A percentile compares a stretch with the other conserved stretches of the same genome.
These are phyloP conservation scores for Buteo buteo DNA, from an alignment of 2,113 vertebrate genomes.

Conservation along the genomic window DNA sequence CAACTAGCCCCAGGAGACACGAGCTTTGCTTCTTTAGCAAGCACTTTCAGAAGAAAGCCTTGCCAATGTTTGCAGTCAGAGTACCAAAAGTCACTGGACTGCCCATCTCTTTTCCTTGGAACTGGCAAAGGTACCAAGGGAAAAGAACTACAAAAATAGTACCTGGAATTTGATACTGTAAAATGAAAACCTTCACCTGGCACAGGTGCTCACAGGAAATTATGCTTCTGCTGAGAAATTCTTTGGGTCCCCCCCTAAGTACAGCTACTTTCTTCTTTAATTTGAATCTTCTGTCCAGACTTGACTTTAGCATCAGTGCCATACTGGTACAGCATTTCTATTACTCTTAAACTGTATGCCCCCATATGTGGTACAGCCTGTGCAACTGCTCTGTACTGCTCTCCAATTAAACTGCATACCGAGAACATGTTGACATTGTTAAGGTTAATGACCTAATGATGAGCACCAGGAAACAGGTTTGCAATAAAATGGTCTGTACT, in stretches of 20 bases:
- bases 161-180: neutral
- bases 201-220: neutral
- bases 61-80: neutral
- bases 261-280: neutral
- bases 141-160: neutral
- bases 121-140: neutral
- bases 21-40: neutral
- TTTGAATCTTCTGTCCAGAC: neutral
- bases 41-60: neutral
- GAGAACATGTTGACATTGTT: slow-evolving; percentile 68
- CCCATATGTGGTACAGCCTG: neutral
- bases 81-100: neutral
- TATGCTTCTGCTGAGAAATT: neutral
- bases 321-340: neutral
- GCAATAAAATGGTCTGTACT: slow-evolving; percentile 59
- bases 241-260: neutral
- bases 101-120: neutral
- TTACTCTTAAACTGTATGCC: neutral
- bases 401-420: slow-evolving; percentile 57
- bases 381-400: neutral
- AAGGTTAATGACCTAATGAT: slow-evolving; percentile 70
- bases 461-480: slow-evolving; percentile 66
- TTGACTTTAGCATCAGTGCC: neutral
- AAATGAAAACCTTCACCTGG: neutral
- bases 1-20: neutral